Evolutionary conservation across 2,113 vertebrate genomes (phyloP).

Genomic region (Pelodiscus sinensis): DNA sequence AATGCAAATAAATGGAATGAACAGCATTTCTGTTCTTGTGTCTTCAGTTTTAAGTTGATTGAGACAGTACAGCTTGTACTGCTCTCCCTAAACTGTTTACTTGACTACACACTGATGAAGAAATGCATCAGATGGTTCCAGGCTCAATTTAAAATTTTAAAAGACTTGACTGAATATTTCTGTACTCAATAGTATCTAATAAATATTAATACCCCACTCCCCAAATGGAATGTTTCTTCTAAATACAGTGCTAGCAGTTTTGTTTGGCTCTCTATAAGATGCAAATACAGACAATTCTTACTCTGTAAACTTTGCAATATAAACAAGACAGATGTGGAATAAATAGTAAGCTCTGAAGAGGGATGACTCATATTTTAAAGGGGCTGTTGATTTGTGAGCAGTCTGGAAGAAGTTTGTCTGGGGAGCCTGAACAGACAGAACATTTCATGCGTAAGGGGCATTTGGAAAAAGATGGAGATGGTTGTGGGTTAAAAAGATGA

Average conservation of each 20-base stretch:
- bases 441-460: neutral
- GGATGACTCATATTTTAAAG: neutral
- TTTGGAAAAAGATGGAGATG: neutral
- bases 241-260: too few species aligned
- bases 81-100: neutral
- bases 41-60: neutral
- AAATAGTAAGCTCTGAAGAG: neutral
- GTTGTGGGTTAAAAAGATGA: too few species aligned
- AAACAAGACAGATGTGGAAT: neutral
- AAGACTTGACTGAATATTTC: too few species aligned
- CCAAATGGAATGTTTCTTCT: too few species aligned
- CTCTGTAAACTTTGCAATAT: neutral
- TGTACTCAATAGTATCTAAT: too few species aligned
- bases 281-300: neutral
- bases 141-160: too few species aligned
- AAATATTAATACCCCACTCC: too few species aligned
- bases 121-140: too few species aligned
- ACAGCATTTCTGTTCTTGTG: too few species aligned
- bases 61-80: neutral
- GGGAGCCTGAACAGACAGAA: neutral
- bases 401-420: neutral
- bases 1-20: too few species aligned
- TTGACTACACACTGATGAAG: neutral
- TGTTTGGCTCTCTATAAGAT: neutral
- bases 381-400: neutral